A percentile compares a stretch with the other conserved stretches of the same genome.
phyloP scores from a whole-genome alignment of 1,140 invertebrate genomes.

The Tetragnatha versicolor region DNA sequence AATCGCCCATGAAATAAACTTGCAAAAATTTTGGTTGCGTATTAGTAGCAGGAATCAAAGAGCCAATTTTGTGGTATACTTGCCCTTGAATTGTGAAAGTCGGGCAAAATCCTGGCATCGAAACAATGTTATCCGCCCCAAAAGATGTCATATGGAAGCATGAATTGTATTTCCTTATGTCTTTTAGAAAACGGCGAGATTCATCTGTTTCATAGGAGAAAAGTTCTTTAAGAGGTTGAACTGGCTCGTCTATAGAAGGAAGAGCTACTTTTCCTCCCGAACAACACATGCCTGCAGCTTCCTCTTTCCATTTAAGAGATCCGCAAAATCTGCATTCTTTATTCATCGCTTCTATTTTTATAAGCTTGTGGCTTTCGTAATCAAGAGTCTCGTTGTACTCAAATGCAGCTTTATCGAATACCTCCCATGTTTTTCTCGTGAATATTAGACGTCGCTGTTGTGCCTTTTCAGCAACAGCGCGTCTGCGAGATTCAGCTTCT shows the following conservation, averaged over 20 bases:
- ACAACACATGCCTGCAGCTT: not conserved
- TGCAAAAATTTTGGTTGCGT: constrained; percentile 63
- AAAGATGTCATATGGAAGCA: constrained; percentile 29
- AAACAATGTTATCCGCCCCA: not conserved
- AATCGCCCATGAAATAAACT: constrained; percentile 62
- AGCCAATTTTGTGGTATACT: constrained; percentile 64
- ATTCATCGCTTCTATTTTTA: not conserved
- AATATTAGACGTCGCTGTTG: no score
- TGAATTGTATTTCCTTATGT: constrained; percentile 4
- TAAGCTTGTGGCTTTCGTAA: no score
- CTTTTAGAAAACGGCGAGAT: not conserved
- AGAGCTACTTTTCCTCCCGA: not conserved
- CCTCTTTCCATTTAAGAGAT: not conserved
- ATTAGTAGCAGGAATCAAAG: constrained; percentile 60
- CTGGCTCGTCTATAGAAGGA: not conserved
- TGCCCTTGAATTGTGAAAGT: constrained; percentile 67
- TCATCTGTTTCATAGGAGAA: not conserved
- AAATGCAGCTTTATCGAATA: no score
- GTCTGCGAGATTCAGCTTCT: no score
- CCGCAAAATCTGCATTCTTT: not conserved
- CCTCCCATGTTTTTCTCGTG: no score
- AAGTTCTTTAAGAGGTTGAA: not conserved
- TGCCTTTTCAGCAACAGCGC: no score
- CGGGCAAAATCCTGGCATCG: constrained; percentile 59
- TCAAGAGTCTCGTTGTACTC: no score